Percentiles rank a stretch among this genome's conserved stretches.
These are phyloP conservation scores for Pteropus rufus DNA, from an alignment of 2,797 vertebrate species.

Conservation along the genomic window DNA sequence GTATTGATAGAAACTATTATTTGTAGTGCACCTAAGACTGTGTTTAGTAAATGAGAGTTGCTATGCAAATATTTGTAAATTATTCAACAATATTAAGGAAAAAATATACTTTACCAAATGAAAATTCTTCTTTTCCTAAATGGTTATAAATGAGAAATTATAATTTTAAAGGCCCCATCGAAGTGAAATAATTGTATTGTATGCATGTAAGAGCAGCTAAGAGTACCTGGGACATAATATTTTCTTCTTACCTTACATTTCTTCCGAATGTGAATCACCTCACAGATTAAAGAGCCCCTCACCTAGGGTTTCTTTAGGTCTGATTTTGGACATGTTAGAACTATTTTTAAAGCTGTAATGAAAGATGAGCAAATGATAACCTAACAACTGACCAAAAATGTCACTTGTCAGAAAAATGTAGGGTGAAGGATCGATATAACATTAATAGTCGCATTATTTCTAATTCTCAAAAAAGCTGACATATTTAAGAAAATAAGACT, in stretches of 20 bases:
- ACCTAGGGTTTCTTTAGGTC: background rate
- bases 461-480: background rate
- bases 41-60: background rate
- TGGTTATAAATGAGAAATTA: background rate
- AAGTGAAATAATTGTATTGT: background rate
- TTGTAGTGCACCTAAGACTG: background rate
- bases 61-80: background rate
- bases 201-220: background rate
- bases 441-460: background rate
- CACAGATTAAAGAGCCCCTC: background rate
- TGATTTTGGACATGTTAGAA: background rate
- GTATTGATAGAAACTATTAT: background rate
- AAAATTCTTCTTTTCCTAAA: background rate
- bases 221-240: background rate
- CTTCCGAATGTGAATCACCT: background rate
- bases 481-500: background rate
- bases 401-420: background rate
- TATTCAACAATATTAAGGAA: background rate
- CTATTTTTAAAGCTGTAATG: background rate
- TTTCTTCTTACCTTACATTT: background rate
- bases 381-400: background rate
- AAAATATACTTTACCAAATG: background rate
- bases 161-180: background rate
- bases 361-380: background rate
- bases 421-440: background rate